These are phyloP conservation scores for Epirrhoe alternata DNA, from an alignment of 2,888 invertebrate genomes.

Conservation along the genomic window DNA sequence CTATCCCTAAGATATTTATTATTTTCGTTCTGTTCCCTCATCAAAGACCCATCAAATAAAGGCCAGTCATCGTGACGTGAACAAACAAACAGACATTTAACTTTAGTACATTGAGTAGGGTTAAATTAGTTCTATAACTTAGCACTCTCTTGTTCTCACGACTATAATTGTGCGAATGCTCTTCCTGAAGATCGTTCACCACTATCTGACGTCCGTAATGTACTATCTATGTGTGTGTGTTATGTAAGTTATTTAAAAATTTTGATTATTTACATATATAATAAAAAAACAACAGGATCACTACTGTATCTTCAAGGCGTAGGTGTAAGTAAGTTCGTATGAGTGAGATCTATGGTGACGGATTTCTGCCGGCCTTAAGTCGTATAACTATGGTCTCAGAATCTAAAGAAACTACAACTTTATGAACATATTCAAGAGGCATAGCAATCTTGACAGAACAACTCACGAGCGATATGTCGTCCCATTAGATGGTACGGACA, in stretches of 20 bases:
- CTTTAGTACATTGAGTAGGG: constrained; percentile 3
- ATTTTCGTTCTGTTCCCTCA: too few species aligned
- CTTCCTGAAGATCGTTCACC: background rate
- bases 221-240: too few species aligned
- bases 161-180: background rate
- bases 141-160: constrained; percentile 39
- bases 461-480: constrained; percentile 41
- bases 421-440: constrained; percentile 44
- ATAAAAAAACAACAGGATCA: too few species aligned
- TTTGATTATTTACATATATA: too few species aligned
- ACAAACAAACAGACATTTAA: constrained; percentile 1
- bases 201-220: background rate
- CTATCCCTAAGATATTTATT: too few species aligned
- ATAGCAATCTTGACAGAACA: constrained; percentile 41
- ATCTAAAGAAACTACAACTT: constrained; percentile 10
- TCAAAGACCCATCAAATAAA: background rate
- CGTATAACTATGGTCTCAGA: background rate
- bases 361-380: too few species aligned
- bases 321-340: too few species aligned
- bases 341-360: too few species aligned
- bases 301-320: too few species aligned
- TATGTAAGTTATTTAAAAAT: too few species aligned
- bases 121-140: background rate
- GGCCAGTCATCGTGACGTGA: background rate
- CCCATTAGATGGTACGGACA: constrained; percentile 43